These are phyloP conservation scores for Tapirus terrestris DNA, from an alignment of 2,113 vertebrate genomes.

Conservation along the genomic window DNA sequence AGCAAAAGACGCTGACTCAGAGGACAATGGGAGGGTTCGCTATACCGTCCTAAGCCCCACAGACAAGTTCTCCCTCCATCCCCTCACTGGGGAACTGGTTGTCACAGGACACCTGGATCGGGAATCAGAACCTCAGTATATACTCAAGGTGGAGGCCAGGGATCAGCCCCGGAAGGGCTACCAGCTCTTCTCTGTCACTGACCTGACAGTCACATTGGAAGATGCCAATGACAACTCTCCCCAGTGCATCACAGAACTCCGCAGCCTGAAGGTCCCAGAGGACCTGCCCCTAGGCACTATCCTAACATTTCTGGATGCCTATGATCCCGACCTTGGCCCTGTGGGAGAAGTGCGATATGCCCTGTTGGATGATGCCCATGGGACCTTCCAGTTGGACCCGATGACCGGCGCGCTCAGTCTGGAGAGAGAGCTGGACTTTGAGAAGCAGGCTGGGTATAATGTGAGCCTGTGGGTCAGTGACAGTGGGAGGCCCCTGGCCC, in stretches of 20 bases:
- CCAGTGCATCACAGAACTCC: slow-evolving; percentile 89
- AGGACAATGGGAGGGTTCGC: slow-evolving; percentile 88
- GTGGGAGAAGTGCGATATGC: slow-evolving; percentile 92
- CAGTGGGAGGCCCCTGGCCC: slow-evolving; percentile 90
- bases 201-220: slow-evolving; percentile 91
- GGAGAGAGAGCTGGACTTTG: slow-evolving; percentile 95
- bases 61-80: slow-evolving; percentile 91
- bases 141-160: slow-evolving; percentile 92
- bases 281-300: slow-evolving; percentile 92
- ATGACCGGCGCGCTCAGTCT: slow-evolving; percentile 91
- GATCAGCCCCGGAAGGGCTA: slow-evolving; percentile 90
- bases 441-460: slow-evolving; percentile 91
- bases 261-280: slow-evolving; percentile 93
- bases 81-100: slow-evolving; percentile 90
- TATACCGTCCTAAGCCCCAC: slow-evolving; percentile 92
- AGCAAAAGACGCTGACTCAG: slow-evolving; percentile 90
- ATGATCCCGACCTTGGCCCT: slow-evolving; percentile 91
- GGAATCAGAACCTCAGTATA: slow-evolving; percentile 89
- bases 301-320: slow-evolving; percentile 93
- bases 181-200: slow-evolving; percentile 88
- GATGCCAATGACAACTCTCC: slow-evolving; percentile 96
- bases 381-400: slow-evolving; percentile 91
- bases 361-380: slow-evolving; percentile 88
- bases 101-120: slow-evolving; percentile 91
- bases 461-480: slow-evolving; percentile 94